Evolutionary conservation across 2,797 vertebrate species (phyloP).

Genomic region (Macrochelys suwanniensis): DNA sequence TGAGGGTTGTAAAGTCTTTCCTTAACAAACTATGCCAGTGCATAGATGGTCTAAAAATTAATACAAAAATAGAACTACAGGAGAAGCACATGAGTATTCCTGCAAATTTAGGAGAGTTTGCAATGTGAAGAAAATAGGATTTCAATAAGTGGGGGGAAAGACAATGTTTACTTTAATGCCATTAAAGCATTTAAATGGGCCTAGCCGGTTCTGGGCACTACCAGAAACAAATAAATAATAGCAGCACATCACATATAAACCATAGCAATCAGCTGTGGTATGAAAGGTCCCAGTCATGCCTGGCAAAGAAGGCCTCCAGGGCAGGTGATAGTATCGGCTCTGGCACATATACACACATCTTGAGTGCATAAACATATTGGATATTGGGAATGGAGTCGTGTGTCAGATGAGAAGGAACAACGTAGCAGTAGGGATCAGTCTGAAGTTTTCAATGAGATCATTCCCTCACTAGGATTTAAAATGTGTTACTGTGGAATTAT

Average conservation of each 20-base stretch:
- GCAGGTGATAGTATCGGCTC: not conserved
- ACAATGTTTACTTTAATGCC: not conserved
- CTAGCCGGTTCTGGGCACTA: not conserved
- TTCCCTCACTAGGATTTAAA: not conserved
- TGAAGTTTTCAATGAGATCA: not conserved
- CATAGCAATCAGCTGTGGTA: not conserved
- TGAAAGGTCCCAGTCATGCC: accelerated
- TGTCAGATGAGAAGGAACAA: not conserved
- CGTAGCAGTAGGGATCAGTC: not conserved
- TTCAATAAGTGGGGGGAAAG: not conserved
- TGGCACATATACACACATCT: not conserved
- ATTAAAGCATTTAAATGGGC: not conserved
- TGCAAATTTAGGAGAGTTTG: accelerated
- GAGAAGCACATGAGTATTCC: not conserved
- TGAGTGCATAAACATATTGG: not conserved
- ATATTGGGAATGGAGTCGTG: accelerated
- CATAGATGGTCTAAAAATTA: not conserved
- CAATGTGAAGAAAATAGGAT: not conserved
- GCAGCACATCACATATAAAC: not conserved
- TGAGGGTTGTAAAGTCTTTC: not conserved
- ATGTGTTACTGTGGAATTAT: not conserved
- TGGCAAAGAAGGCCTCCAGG: not conserved
- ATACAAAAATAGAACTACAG: slow-evolving; percentile 4
- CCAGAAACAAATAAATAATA: not conserved
- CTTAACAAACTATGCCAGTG: slow-evolving; percentile 22